These are phyloP conservation scores for Harpalus rufipes DNA, from an alignment of 2,888 invertebrate genomes.

Conservation along the genomic window DNA sequence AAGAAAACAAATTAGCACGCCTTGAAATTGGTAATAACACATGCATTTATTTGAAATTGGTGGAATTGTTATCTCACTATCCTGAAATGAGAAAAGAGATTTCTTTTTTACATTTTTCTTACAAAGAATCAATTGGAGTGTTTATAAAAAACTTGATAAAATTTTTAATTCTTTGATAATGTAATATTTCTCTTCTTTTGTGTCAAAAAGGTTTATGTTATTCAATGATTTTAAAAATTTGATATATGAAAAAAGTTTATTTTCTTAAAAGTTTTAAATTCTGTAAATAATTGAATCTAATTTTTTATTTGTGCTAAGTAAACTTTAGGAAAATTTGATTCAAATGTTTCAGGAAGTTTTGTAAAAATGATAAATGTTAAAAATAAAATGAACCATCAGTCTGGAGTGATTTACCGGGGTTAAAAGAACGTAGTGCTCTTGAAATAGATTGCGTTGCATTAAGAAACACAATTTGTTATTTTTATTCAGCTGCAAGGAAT, in stretches of 20 bases:
- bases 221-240: background rate
- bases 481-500: constrained; percentile 45
- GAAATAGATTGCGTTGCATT: constrained; percentile 51
- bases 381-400: constrained; percentile 44
- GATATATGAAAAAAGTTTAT: background rate
- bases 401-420: constrained; percentile 45
- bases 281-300: background rate
- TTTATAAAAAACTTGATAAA: constrained; percentile 1
- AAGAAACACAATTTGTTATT: constrained; percentile 56
- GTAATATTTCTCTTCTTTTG: background rate
- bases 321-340: background rate
- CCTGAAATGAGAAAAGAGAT: too few relatives aligned
- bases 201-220: background rate
- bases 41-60: too few relatives aligned
- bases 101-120: background rate
- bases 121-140: background rate
- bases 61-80: too few relatives aligned
- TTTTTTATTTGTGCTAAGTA: background rate
- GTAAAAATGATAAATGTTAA: constrained; percentile 35
- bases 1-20: too few relatives aligned
- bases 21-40: too few relatives aligned
- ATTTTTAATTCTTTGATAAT: background rate
- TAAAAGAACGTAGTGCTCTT: constrained; percentile 15
- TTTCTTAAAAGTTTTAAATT: background rate
- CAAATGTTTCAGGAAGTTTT: constrained; percentile 42